These are phyloP conservation scores for Crypturellus tataupa DNA, from an alignment of 2,797 vertebrate species.

Conservation along the genomic window DNA sequence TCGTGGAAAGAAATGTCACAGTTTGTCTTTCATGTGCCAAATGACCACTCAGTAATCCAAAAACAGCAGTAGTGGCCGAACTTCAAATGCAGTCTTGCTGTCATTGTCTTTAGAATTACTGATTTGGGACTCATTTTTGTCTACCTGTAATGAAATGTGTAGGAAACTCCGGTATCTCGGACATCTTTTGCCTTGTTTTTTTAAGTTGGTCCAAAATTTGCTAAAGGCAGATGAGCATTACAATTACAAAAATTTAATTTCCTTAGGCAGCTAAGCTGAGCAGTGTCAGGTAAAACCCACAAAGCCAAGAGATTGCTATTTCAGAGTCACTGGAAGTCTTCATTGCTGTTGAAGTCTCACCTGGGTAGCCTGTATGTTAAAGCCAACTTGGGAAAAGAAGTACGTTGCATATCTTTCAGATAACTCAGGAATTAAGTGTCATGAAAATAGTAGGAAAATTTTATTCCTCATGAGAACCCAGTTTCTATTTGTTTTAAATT, in stretches of 20 bases:
- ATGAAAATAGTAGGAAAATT: not conserved
- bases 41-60: not conserved
- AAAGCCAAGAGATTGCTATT: not conserved
- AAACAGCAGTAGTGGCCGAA: not conserved
- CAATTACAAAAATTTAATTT: not conserved
- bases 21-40: not conserved
- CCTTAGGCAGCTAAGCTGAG: not conserved
- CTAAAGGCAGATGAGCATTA: not conserved
- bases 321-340: not conserved
- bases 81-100: not conserved
- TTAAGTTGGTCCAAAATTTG: not conserved
- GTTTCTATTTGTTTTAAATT: not conserved
- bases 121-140: not conserved
- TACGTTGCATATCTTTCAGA: not conserved
- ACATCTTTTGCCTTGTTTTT: not conserved
- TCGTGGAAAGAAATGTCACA: not conserved
- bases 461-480: not conserved
- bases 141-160: not conserved
- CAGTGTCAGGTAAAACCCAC: not conserved
- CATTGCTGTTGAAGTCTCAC: not conserved
- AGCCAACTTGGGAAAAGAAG: not conserved
- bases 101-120: not conserved
- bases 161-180: not conserved
- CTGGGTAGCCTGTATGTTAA: accelerated
- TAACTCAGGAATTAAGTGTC: not conserved